phyloP scores from a whole-genome alignment of 2,113 vertebrate species.

The Callipepla californica region DNA sequence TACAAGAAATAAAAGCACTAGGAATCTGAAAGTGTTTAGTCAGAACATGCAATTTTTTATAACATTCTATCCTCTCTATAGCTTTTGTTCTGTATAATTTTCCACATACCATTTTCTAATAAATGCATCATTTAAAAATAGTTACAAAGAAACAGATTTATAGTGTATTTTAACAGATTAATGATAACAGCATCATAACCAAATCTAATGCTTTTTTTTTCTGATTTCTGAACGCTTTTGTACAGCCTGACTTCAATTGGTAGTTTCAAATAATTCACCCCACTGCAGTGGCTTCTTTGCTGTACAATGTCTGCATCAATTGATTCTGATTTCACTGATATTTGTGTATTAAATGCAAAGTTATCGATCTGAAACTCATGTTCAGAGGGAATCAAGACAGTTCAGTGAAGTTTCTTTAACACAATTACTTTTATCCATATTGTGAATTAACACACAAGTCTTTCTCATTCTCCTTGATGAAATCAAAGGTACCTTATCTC shows the following conservation, averaged over 20 bases:
- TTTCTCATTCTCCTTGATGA: background rate
- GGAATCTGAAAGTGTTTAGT: background rate
- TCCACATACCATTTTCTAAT: background rate
- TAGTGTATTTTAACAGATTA: background rate
- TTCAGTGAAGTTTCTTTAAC: background rate
- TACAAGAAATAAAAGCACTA: background rate
- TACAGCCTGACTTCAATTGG: background rate
- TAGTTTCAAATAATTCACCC: background rate
- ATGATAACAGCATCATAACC: background rate
- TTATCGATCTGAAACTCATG: background rate
- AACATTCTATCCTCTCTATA: background rate
- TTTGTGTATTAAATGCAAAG: background rate
- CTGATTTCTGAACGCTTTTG: background rate
- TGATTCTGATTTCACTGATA: background rate
- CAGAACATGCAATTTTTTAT: background rate
- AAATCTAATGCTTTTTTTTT: background rate
- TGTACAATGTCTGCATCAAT: background rate
- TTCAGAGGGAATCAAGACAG: background rate
- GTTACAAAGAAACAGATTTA: background rate
- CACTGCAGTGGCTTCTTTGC: background rate
- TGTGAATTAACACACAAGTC: background rate
- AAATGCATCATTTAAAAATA: background rate
- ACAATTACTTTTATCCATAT: background rate
- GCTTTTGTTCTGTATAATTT: background rate
- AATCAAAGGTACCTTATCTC: fast-evolving